Evolutionary conservation across 53 echinoderm and acorn worm species (phyloP).

Genomic region (Antedon mediterranea): DNA sequence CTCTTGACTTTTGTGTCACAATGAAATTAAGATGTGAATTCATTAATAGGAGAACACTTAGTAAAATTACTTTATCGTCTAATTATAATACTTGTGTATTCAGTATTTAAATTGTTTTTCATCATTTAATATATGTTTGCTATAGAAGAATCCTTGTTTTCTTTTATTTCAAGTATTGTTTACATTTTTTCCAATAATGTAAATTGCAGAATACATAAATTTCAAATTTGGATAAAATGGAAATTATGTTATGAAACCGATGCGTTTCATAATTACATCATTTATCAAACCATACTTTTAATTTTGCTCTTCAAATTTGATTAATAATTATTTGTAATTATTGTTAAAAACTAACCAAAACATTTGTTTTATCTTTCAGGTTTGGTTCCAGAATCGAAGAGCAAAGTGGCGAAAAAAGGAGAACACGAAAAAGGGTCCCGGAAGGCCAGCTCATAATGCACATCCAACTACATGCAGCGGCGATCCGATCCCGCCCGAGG

Average conservation of each 20-base stretch:
- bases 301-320: too few species aligned
- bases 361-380: conserved; percentile 16
- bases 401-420: conserved; percentile 97
- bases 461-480: conserved; percentile 89
- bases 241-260: too few species aligned
- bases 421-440: conserved; percentile 91
- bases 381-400: conserved; percentile 96
- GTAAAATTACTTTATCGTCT: background rate
- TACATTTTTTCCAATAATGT: too few species aligned
- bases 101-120: background rate
- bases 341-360: background rate
- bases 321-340: too few species aligned
- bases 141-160: too few species aligned
- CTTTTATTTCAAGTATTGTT: too few species aligned
- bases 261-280: too few species aligned
- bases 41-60: background rate
- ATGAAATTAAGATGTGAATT: background rate
- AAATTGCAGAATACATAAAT: too few species aligned
- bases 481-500: conserved; percentile 80
- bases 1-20: background rate
- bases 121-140: too few species aligned
- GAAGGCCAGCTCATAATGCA: conserved; percentile 94
- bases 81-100: background rate
- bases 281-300: too few species aligned
- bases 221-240: too few species aligned